Percentiles rank a stretch among this genome's conserved stretches.
Conservation (phyloP, 1,140 invertebrate species). For the Solen grandis region DNA sequence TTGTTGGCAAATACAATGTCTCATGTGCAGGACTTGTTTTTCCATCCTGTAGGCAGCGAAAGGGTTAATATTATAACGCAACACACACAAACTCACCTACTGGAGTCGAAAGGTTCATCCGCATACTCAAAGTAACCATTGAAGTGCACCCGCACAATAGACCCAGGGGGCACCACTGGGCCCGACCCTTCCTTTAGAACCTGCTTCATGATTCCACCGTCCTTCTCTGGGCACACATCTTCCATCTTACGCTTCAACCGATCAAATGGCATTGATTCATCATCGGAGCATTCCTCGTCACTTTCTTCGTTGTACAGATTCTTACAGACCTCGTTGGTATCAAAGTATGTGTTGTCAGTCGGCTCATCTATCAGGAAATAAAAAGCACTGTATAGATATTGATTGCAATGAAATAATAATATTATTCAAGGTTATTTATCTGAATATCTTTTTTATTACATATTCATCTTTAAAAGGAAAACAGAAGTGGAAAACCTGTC, state of each 20-base stretch:
- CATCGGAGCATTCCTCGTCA: conserved; percentile 35
- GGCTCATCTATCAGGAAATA: not conserved
- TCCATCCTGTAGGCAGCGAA: too few species aligned
- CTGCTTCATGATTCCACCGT: conserved; percentile 64
- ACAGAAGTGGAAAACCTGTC: not conserved
- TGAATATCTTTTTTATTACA: not conserved
- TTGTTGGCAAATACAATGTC: too few species aligned
- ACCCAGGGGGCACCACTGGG: conserved; percentile 31
- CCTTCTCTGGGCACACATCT: conserved; percentile 55
- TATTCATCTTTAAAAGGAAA: not conserved
- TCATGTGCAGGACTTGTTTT: too few species aligned
- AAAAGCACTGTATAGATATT: not conserved
- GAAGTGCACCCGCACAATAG: conserved; percentile 84
- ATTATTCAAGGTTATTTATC: too few species aligned
- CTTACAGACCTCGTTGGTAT: conserved; percentile 38
- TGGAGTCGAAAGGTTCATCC: conserved; percentile 88
- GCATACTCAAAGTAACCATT: conserved; percentile 86
- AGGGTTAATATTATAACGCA: too few species aligned
- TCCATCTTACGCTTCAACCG: conserved; percentile 53
- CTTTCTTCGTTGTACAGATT: conserved; percentile 35
- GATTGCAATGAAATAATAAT: too few species aligned
- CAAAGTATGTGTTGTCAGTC: conserved; percentile 25
- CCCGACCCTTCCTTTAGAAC: conserved; percentile 59
- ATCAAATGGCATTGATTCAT: conserved; percentile 57
- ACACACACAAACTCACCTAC: conserved; percentile 79